Conservation (phyloP, 1,140 invertebrate genomes). For the Rhyzopertha dominica region DNA sequence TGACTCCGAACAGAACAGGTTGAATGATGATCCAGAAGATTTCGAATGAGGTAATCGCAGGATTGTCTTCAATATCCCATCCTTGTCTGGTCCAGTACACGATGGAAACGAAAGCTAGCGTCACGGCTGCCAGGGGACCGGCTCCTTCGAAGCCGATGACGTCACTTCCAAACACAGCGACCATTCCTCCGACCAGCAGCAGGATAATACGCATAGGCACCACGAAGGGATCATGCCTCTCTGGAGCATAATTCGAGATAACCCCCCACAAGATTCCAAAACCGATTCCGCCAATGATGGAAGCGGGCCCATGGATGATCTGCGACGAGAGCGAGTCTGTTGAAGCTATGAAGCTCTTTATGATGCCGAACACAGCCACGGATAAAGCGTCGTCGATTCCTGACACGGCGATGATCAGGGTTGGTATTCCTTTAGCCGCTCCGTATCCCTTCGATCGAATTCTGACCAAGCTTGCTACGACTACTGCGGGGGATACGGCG, state of each 20-base stretch:
- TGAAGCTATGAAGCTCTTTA: slow-evolving; percentile 77
- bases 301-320: slow-evolving; percentile 67
- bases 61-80: slow-evolving; percentile 80
- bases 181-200: slow-evolving; percentile 68
- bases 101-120: slow-evolving; percentile 77
- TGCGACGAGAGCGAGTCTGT: slow-evolving; percentile 60
- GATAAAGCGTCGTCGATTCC: slow-evolving; percentile 84
- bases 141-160: slow-evolving; percentile 73
- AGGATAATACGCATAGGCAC: slow-evolving; percentile 71
- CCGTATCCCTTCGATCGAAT: slow-evolving; percentile 82
- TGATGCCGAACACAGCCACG: slow-evolving; percentile 86
- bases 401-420: slow-evolving; percentile 84
- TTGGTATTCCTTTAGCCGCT: slow-evolving; percentile 90
- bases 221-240: slow-evolving; percentile 71
- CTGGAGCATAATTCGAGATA: slow-evolving; percentile 67
- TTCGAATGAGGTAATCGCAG: slow-evolving; percentile 77
- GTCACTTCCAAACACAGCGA: slow-evolving; percentile 81
- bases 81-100: slow-evolving; percentile 70
- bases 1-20: slow-evolving; percentile 86
- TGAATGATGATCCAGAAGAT: slow-evolving; percentile 94
- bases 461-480: slow-evolving; percentile 86
- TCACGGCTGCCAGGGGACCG: slow-evolving; percentile 74
- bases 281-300: slow-evolving; percentile 66
- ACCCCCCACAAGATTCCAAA: slow-evolving; percentile 73
- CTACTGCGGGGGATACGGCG: slow-evolving; percentile 91